phyloP scores from a whole-genome alignment of 2,888 invertebrate genomes.

The Rutpela maculata region DNA sequence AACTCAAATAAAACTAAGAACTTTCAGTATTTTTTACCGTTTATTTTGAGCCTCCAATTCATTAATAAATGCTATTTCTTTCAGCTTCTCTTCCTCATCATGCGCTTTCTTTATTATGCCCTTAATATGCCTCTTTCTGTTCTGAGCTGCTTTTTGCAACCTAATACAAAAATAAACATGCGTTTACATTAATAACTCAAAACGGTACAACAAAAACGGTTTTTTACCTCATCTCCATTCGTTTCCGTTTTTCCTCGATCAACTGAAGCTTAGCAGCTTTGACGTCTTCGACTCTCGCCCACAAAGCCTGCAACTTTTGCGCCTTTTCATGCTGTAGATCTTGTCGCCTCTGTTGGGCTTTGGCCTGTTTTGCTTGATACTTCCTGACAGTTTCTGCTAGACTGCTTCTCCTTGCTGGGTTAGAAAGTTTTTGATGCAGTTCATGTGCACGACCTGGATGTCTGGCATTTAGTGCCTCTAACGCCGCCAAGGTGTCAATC shows the following conservation, averaged over 20 bases:
- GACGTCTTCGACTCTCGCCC: slow-evolving; percentile 90
- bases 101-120: slow-evolving; percentile 96
- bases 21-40: slow-evolving; percentile 63
- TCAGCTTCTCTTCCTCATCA: slow-evolving; percentile 96
- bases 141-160: slow-evolving; percentile 91
- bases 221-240: slow-evolving; percentile 80
- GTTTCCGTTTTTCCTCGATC: slow-evolving; percentile 86
- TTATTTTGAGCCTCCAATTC: slow-evolving; percentile 96
- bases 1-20: neutral
- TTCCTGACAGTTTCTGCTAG: slow-evolving; percentile 86
- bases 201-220: neutral
- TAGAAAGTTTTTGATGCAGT: slow-evolving; percentile 94
- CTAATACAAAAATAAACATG: slow-evolving; percentile 64
- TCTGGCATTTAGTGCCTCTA: slow-evolving; percentile 88
- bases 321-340: slow-evolving; percentile 89
- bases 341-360: slow-evolving; percentile 91
- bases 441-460: slow-evolving; percentile 95
- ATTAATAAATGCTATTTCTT: slow-evolving; percentile 98
- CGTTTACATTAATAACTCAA: neutral
- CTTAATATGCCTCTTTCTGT: slow-evolving; percentile 87
- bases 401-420: slow-evolving; percentile 90
- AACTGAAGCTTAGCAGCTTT: slow-evolving; percentile 90
- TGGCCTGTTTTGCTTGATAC: slow-evolving; percentile 93
- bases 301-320: slow-evolving; percentile 87
- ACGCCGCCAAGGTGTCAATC: slow-evolving; percentile 85